Evolutionary conservation across 2,888 invertebrate species (phyloP), one percentile per base, ranked within the genome.

Genomic region (Brassicogethes aeneus): DNA sequence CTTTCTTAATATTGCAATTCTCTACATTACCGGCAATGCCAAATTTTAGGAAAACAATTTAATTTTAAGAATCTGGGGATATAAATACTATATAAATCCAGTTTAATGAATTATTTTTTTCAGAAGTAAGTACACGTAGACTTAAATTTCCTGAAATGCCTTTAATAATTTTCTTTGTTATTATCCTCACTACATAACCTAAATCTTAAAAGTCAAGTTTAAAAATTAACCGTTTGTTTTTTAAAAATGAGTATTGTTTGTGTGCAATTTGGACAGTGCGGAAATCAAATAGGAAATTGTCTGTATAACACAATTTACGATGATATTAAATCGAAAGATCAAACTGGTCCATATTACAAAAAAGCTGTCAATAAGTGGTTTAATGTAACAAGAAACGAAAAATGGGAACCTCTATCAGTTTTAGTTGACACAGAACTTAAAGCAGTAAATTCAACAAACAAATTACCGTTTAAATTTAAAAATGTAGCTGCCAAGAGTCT

Each of bases 201-300:
- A 15, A 37, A 2, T 37, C 15, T 13, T 15, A 23, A 23, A 37
- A 33, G 16, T 2, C 12, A 23, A 29, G 5, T 5, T 23, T 23
- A n/a, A n/a, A n/a, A n/a, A n/a, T 23, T 23, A 7, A 23, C 5
- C 5, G 23, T 23, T 5, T 23, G 5, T 23, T 5, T 23, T 23
- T 23, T 10, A 15, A 41, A 34, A 47, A 65, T 65, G 65, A 60
- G 60, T 45, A 64, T 72, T 57, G 53, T 73, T 29, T 68, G 69
- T 10, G 44, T 74, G 42, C 72, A 73, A 54, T 72, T 71, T 48
- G 75, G 75, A 7, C 74, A 75, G 52, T 74, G 74, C 53, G 75
- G 75, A 17, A 75, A 73, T 62, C 74, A 75, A 58, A 53, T 74
- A 35, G 73, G 73, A 2, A 63, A 69, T 42, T 57, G 64, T 12